Evolutionary conservation across 2,113 vertebrate species (phyloP).

Genomic region (Piprites chloris): DNA sequence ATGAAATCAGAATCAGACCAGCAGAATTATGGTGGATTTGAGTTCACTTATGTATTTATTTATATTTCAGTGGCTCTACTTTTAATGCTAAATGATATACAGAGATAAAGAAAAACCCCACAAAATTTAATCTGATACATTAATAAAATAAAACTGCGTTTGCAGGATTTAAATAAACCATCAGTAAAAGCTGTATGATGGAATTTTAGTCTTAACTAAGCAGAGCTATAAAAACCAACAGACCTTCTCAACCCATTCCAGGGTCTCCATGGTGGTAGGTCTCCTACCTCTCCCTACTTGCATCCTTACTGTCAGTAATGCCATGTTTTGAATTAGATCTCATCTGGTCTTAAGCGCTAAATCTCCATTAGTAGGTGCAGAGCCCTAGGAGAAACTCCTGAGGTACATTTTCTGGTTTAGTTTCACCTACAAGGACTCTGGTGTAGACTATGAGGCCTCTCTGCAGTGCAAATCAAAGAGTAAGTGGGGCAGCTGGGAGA

Average conservation of each 20-base stretch:
- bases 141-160: conserved; percentile 51
- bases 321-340: neutral
- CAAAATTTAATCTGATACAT: conserved; percentile 35
- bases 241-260: neutral
- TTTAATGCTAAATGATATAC: conserved; percentile 19
- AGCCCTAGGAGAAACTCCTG: neutral
- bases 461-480: neutral
- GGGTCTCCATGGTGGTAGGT: neutral
- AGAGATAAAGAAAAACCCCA: neutral
- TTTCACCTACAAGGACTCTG: neutral
- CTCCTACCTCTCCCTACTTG: neutral
- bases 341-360: neutral
- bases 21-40: conserved; percentile 13
- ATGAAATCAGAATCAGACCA: neutral
- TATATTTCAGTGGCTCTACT: neutral
- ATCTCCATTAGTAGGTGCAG: neutral
- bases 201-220: conserved; percentile 6
- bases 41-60: conserved; percentile 12
- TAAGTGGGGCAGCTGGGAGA: neutral
- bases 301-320: neutral
- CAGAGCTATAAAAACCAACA: neutral
- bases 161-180: conserved; percentile 41
- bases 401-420: neutral
- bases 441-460: neutral
- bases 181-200: neutral